phyloP scores from a whole-genome alignment of 1,140 invertebrate genomes.

The Neotoxoptera formosana region DNA sequence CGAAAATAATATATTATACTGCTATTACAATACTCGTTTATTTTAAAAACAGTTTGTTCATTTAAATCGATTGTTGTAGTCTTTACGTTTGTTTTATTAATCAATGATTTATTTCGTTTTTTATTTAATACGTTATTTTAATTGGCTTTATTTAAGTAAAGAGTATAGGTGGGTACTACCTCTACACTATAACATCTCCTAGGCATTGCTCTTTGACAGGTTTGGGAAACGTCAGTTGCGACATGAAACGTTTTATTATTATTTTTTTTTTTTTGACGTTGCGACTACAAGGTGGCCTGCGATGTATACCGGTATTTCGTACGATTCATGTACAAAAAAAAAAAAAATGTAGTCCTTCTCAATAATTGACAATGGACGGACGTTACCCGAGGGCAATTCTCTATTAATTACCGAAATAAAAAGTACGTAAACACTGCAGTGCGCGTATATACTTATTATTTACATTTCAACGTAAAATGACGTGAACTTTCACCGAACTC shows the following conservation, averaged over 20 bases:
- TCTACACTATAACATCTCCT: neutral
- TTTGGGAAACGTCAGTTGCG: neutral
- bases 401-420: neutral
- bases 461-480: neutral
- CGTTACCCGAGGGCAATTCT: neutral
- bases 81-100: neutral
- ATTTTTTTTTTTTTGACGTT: neutral
- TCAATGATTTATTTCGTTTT: neutral
- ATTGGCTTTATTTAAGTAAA: neutral
- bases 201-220: neutral
- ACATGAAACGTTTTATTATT: neutral
- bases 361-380: constrained; percentile 15
- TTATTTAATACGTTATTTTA: neutral
- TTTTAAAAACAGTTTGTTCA: neutral
- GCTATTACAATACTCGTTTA: neutral
- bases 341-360: neutral
- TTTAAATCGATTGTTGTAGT: neutral
- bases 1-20: neutral
- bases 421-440: neutral
- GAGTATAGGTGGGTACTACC: neutral
- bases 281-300: neutral
- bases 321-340: neutral
- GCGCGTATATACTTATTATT: neutral
- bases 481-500: neutral
- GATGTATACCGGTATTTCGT: neutral